Base-by-base conservation (phyloP, 2,888 invertebrate species). In the Chrysolina oricalcia region DNA sequence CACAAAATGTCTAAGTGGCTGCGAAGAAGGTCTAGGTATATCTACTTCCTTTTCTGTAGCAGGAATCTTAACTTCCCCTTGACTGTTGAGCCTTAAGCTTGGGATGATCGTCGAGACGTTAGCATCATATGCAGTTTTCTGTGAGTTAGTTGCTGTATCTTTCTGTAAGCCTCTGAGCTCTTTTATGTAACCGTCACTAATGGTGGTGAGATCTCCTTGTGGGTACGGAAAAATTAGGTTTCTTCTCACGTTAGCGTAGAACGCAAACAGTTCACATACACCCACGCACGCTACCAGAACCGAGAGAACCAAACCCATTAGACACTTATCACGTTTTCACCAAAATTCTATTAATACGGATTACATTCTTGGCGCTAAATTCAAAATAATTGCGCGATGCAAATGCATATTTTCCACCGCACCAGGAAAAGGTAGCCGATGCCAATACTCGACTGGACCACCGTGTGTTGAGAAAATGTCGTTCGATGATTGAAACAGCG, bases 241-340 rank as follows among this genome's bases (percentile, higher is more conserved):
- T 66, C 83, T 77, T 70, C 72, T 83, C 59, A 92, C 89, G 82
- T 91, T 90, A 75, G 88, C 88, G 82, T 91, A 87, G 83, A 92
- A 92, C 74, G 92, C 91, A 70, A 93, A 84, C 59, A 93, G 90
- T 87, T 96, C 95, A 82, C 93, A 86, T 40, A 93, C 92, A 77
- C 96, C 95, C 79, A 94, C 93, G 88, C 94, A 95, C 78, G 93
- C 91, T 73, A 95, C 92, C 78, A 95, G 89, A 83, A 94, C 90
- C 68, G 96, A 95, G 75, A 96, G 89, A 84, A 95, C 88, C 81
- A 95, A 91, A 86, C 95, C 95, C 93, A 96, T 93, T 88, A 69
- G 50, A 53, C 74, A 81, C 86, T 48, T 43, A 59, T 59, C 70
- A 50, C 50, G 72, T 48, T 59, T 70, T 46, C 64, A 69, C 73